Evolutionary conservation across 2,797 vertebrate species (phyloP), one percentile per base, ranked within the genome.

Genomic region (Nasua narica): DNA sequence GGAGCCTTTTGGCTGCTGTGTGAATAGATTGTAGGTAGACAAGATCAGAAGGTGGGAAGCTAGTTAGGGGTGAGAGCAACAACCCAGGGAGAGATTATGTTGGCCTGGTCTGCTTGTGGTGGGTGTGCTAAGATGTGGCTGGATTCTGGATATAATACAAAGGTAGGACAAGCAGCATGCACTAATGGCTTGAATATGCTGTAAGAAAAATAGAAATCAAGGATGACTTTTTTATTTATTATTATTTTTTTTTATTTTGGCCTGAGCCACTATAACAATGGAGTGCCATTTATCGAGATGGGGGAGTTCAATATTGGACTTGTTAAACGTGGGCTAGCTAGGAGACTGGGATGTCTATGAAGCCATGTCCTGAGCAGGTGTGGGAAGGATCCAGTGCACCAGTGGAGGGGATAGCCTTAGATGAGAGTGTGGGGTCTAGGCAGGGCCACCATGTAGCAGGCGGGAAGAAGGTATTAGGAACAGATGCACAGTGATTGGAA

Each of bases 381-480:
- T 3, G 54, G 40, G 15, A 8, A 65, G 43, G 48, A 46, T 11
- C 27, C 46, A 10, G 19, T 12, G 46, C 1, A 1, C 3, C 70
- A 58, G 7, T 2, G 3, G 54, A 91, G 7, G 48, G 25, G 8
- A 16, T 32, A 54, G n/a, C 40, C 11, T 74, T 52, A n/a, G 43
- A 60, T 5, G 11, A 13, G 52, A 46, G 16, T 0, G 1, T 12
- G 35, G 35, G 21, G 35, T 1, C 3, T 2, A 13, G 13, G 14
- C 3, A 86, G 25, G 72, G 29, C 54, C 35, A 10, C 27, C 9
- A 0, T 19, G 46, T 1, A 79, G 67, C 23, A 13, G 84, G 11
- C 35, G 18, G 27, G 27, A 65, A 62, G 86, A 32, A 48, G 7
- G 25, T 19, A 4, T 13, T 19, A 50, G 11, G 46, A 62, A 46